These are phyloP conservation scores for Psylliodes chrysocephalus DNA, from an alignment of 2,888 invertebrate species.

Conservation along the genomic window DNA sequence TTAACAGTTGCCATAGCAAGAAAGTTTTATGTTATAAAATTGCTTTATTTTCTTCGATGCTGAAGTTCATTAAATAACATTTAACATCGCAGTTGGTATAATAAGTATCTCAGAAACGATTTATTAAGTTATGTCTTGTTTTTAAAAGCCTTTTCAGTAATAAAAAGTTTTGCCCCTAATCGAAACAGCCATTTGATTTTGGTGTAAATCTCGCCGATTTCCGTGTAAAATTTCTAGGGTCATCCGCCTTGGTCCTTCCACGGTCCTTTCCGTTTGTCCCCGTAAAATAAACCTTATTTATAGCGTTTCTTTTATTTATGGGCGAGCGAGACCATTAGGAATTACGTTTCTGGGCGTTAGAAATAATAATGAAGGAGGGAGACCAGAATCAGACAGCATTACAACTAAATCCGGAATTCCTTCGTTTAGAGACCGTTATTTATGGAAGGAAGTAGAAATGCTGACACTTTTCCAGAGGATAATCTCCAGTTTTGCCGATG, in stretches of 20 bases:
- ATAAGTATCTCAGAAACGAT: too few relatives aligned
- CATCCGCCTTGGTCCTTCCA: not conserved
- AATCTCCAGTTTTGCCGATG: conserved; percentile 23
- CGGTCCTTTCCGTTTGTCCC: not conserved
- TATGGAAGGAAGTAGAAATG: conserved; percentile 29
- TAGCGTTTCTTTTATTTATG: conserved; percentile 38
- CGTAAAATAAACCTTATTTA: conserved; percentile 36
- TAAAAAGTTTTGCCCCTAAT: too few relatives aligned
- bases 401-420: conserved; percentile 36
- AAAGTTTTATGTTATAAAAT: too few relatives aligned
- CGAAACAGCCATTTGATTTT: not conserved
- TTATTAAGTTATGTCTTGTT: too few relatives aligned
- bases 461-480: conserved; percentile 23
- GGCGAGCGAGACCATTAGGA: conserved; percentile 34
- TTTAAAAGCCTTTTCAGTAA: too few relatives aligned
- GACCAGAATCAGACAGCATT: conserved; percentile 21
- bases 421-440: conserved; percentile 25
- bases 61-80: too few relatives aligned
- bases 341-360: conserved; percentile 37
- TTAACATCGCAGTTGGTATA: too few relatives aligned
- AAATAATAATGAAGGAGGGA: conserved; percentile 36
- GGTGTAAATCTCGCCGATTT: not conserved
- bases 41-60: too few relatives aligned
- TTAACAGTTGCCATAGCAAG: too few relatives aligned
- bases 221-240: not conserved